Conservation (phyloP, 1,140 invertebrate genomes). For the Drosophila paulistorum region DNA sequence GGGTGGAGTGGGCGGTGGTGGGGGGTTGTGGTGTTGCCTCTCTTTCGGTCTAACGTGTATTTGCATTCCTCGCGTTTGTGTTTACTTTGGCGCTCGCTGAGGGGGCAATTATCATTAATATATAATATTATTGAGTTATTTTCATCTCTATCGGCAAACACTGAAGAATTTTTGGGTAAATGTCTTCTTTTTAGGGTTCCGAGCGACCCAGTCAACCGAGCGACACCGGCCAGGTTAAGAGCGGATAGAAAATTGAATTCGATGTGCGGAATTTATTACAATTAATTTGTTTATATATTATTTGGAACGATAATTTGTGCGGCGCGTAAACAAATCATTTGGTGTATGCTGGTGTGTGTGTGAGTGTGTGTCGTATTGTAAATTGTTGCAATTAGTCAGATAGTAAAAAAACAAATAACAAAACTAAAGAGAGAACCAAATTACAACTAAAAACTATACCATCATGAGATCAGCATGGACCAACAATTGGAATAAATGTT, state of each 20-base stretch:
- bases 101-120: slow-evolving; percentile 51
- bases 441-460: slow-evolving; percentile 9
- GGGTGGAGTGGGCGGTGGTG: slow-evolving; percentile 18
- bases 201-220: background rate
- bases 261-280: slow-evolving; percentile 15
- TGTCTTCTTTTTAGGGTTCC: background rate
- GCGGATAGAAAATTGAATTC: slow-evolving; percentile 18
- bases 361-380: slow-evolving; percentile 24
- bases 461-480: background rate
- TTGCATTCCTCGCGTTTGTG: slow-evolving; percentile 49
- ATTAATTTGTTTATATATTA: slow-evolving; percentile 52
- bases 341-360: background rate
- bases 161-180: background rate
- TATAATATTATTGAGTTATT: slow-evolving; percentile 52
- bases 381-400: slow-evolving; percentile 40
- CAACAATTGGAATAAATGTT: background rate
- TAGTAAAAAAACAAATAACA: background rate
- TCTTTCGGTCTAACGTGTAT: slow-evolving; percentile 36
- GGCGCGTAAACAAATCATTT: slow-evolving; percentile 22
- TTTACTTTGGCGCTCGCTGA: slow-evolving; percentile 65
- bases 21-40: background rate
- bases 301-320: slow-evolving; percentile 17
- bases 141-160: background rate
- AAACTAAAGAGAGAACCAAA: background rate
- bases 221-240: background rate